Percentiles rank a stretch among this genome's conserved stretches.
Evolutionary conservation across 2,888 invertebrate species (phyloP).

Genomic region (Scaeva pyrastri): DNA sequence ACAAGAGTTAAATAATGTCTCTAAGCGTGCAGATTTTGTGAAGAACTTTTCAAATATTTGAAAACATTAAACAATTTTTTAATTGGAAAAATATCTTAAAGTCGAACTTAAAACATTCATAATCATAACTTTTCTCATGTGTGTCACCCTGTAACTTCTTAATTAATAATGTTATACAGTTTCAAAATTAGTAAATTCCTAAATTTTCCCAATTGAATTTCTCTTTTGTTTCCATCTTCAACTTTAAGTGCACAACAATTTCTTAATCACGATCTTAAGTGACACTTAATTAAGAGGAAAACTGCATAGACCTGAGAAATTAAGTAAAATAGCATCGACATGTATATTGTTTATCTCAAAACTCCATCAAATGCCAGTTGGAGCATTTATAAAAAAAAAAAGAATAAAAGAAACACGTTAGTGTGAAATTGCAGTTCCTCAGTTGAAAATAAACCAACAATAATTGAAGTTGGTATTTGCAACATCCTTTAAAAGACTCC

Average conservation of each 20-base stretch:
- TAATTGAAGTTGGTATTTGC: slow-evolving; percentile 19
- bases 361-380: slow-evolving; percentile 8
- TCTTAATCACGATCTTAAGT: slow-evolving; percentile 25
- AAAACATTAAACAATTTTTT: too few relatives aligned
- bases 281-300: slow-evolving; percentile 36
- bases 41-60: too few relatives aligned
- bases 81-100: too few relatives aligned
- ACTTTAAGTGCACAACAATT: not conserved
- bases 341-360: not conserved
- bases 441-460: slow-evolving; percentile 3
- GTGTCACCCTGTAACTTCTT: too few relatives aligned
- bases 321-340: slow-evolving; percentile 1
- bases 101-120: too few relatives aligned
- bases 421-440: not conserved
- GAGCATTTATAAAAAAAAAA: not conserved
- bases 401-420: slow-evolving; percentile 9
- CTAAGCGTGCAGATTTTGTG: too few relatives aligned
- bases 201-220: not conserved
- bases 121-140: too few relatives aligned
- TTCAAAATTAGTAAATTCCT: not conserved
- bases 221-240: not conserved
- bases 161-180: too few relatives aligned
- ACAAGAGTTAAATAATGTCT: too few relatives aligned
- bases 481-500: slow-evolving; percentile 28
- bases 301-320: not conserved